phyloP scores from a whole-genome alignment of 2,797 vertebrate species.

The Limnodromus scolopaceus region DNA sequence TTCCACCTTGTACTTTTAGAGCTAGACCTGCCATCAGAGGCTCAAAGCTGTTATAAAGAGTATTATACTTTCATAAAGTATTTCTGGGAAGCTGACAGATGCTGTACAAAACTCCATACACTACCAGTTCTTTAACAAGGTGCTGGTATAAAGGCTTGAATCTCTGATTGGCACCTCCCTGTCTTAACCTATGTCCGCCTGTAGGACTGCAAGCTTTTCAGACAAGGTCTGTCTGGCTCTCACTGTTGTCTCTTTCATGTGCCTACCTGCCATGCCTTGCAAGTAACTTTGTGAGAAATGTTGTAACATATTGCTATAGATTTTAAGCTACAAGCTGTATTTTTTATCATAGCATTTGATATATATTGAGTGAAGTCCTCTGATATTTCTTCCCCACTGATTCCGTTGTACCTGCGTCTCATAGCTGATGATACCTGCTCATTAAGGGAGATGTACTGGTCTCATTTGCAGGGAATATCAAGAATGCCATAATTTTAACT shows the following conservation, averaged over 20 bases:
- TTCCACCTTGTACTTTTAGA: neutral
- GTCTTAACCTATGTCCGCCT: neutral
- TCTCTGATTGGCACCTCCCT: neutral
- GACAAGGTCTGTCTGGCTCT: neutral
- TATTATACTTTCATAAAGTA: neutral
- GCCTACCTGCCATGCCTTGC: neutral
- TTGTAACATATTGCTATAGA: neutral
- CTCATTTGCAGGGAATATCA: neutral
- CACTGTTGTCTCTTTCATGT: neutral
- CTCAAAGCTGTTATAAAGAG: neutral
- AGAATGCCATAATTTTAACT: neutral
- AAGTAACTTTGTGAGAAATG: neutral
- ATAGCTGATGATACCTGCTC: neutral
- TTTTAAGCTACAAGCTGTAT: neutral
- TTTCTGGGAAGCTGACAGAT: neutral
- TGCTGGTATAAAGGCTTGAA: neutral
- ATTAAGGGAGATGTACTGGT: neutral
- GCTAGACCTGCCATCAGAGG: neutral
- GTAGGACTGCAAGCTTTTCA: neutral
- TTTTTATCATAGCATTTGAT: neutral
- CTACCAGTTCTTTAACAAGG: neutral
- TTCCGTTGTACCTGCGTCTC: neutral
- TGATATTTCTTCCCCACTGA: neutral
- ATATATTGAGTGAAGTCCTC: neutral
- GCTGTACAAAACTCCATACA: neutral